These are phyloP conservation scores for Drosophila infuscata DNA, from an alignment of 2,888 invertebrate genomes.

Conservation along the genomic window DNA sequence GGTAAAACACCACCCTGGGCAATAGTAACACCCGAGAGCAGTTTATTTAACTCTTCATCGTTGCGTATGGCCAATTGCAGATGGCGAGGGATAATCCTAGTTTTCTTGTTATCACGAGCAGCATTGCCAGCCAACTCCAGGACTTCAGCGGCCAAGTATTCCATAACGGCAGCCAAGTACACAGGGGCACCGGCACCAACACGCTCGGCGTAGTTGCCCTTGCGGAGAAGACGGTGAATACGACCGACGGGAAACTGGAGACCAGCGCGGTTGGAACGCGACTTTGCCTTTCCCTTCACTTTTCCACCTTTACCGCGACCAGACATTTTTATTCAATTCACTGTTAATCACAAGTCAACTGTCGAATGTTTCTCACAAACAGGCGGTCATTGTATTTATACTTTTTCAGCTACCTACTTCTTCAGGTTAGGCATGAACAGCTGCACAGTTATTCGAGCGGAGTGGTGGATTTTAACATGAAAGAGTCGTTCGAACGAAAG, in stretches of 20 bases:
- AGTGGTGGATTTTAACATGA: slow-evolving; percentile 13
- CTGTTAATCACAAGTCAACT: slow-evolving; percentile 13
- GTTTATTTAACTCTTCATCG: slow-evolving; percentile 92
- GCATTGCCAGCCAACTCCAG: slow-evolving; percentile 89
- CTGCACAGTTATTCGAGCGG: not conserved
- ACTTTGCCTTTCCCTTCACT: slow-evolving; percentile 85
- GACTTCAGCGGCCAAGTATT: slow-evolving; percentile 89
- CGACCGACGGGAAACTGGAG: slow-evolving; percentile 88
- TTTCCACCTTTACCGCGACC: slow-evolving; percentile 84
- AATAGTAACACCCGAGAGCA: slow-evolving; percentile 85
- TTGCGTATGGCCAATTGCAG: slow-evolving; percentile 93
- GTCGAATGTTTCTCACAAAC: not conserved
- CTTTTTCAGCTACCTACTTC: slow-evolving; percentile 11
- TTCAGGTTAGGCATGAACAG: slow-evolving; percentile 14
- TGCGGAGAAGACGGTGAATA: slow-evolving; percentile 87
- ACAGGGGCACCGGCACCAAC: slow-evolving; percentile 86
- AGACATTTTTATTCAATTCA: slow-evolving; percentile 79
- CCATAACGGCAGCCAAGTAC: slow-evolving; percentile 87
- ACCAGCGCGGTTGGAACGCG: slow-evolving; percentile 87
- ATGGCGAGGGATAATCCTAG: slow-evolving; percentile 91
- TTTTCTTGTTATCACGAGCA: slow-evolving; percentile 89
- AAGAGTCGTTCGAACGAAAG: slow-evolving; percentile 27
- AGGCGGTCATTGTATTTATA: slow-evolving; percentile 2
- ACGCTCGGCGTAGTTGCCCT: slow-evolving; percentile 87
- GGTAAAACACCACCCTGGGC: slow-evolving; percentile 93